A percentile compares a stretch with the other conserved stretches of the same genome.
These are phyloP conservation scores for Cabera pusaria DNA, from an alignment of 2,888 invertebrate genomes.

Conservation along the genomic window DNA sequence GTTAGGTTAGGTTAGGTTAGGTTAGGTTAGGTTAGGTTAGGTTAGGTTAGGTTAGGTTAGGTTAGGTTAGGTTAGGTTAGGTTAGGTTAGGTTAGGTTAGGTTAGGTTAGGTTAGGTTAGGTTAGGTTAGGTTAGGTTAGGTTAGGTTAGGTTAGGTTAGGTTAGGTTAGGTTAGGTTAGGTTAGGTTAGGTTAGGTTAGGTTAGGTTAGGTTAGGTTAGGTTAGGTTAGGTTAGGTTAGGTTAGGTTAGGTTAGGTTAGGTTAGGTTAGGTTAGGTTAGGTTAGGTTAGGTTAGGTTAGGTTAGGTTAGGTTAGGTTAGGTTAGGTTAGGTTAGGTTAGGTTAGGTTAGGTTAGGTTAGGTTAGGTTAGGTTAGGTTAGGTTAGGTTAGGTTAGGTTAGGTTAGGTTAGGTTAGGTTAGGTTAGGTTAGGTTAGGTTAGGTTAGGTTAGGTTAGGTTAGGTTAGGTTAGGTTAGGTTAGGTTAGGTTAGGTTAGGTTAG, in stretches of 20 bases:
- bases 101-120: conserved; percentile 19
- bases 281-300: conserved; percentile 26
- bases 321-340: conserved; percentile 26
- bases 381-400: conserved; percentile 24
- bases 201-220: conserved; percentile 24
- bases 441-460: conserved; percentile 23
- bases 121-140: conserved; percentile 19
- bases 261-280: conserved; percentile 25
- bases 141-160: conserved; percentile 15
- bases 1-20: background rate
- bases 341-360: conserved; percentile 27
- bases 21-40: background rate
- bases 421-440: conserved; percentile 20
- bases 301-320: conserved; percentile 26
- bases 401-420: conserved; percentile 25
- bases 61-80: conserved; percentile 17
- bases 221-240: conserved; percentile 27
- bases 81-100: conserved; percentile 19
- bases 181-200: conserved; percentile 24
- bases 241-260: conserved; percentile 27
- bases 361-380: conserved; percentile 26
- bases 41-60: conserved; percentile 11
- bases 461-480: conserved; percentile 24
- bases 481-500: conserved; percentile 26
- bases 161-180: conserved; percentile 14